Evolutionary conservation across 2,797 vertebrate species (phyloP).

Genomic region (Luscinia megarhynchos): DNA sequence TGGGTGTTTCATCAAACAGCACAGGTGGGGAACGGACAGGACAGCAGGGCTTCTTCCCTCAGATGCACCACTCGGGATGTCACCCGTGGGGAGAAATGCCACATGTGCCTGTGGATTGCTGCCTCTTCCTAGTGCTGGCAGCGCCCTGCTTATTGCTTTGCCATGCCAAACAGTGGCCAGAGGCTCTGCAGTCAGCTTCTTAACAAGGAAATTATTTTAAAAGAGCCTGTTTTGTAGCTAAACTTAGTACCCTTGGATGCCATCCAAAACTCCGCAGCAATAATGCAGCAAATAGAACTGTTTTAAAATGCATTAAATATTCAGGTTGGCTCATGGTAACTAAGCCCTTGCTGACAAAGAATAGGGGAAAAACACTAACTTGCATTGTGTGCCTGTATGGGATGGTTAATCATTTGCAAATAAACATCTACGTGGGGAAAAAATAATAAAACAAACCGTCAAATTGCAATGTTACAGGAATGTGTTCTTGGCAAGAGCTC

Average conservation of each 20-base stretch:
- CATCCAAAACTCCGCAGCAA: not conserved
- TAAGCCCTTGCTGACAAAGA: slow-evolving; percentile 38
- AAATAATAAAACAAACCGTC: slow-evolving; percentile 28
- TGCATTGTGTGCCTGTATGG: not conserved
- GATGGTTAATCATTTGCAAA: slow-evolving; percentile 51
- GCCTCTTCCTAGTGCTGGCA: not conserved
- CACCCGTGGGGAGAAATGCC: not conserved
- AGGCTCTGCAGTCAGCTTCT: slow-evolving; percentile 63
- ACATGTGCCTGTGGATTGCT: rapidly evolving
- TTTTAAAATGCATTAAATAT: slow-evolving; percentile 44
- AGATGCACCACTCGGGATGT: rapidly evolving
- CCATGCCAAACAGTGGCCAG: not conserved
- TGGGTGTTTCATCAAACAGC: not conserved
- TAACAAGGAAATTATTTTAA: slow-evolving; percentile 67
- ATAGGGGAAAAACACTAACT: slow-evolving; percentile 24
- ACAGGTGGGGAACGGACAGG: not conserved
- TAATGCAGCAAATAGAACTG: slow-evolving; percentile 42
- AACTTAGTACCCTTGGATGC: slow-evolving; percentile 56
- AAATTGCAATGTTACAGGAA: slow-evolving; percentile 49
- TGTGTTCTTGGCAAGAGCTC: slow-evolving; percentile 57
- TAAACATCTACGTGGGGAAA: slow-evolving; percentile 4
- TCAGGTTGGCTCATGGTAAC: slow-evolving; percentile 11
- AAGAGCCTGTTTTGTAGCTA: slow-evolving; percentile 65
- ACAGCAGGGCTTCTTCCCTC: rapidly evolving
- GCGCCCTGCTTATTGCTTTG: not conserved